Evolutionary conservation across 1,140 invertebrate species (phyloP).

Genomic region (Amphibalanus amphitrite): DNA sequence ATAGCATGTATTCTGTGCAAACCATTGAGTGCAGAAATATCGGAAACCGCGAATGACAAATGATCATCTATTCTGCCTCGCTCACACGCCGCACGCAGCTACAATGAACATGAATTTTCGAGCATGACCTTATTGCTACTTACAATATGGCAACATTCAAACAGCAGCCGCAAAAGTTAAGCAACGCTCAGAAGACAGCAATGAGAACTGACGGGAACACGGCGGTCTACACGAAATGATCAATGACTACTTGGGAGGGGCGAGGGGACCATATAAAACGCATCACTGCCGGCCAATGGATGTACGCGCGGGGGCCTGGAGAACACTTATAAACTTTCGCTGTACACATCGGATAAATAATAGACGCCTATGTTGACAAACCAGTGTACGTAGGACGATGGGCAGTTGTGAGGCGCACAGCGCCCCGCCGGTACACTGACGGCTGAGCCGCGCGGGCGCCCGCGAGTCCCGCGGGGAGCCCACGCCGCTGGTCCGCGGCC

Average conservation of each 20-base stretch:
- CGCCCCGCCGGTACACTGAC: not conserved
- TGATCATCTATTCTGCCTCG: not conserved
- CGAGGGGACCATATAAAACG: not conserved
- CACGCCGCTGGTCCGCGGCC: not conserved
- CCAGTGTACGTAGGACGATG: not conserved
- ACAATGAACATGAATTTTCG: constrained; percentile 2
- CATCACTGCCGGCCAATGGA: not conserved
- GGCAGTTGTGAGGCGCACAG: not conserved
- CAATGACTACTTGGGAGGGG: not conserved
- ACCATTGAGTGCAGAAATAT: not conserved
- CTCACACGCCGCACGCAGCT: not conserved
- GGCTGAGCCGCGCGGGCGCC: no score
- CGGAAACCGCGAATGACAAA: not conserved
- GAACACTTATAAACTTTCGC: not conserved
- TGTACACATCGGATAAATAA: not conserved
- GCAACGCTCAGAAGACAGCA: not conserved
- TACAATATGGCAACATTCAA: not conserved
- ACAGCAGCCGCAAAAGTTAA: not conserved
- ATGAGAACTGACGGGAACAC: not conserved
- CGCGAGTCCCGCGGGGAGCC: no score
- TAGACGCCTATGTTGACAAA: not conserved
- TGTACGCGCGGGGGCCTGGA: not conserved
- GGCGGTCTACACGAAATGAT: not conserved
- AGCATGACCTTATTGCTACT: not conserved
- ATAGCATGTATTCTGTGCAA: not conserved